A percentile compares a stretch with the other conserved stretches of the same genome.
phyloP scores from a whole-genome alignment of 2,797 vertebrate species.

The Peromyscus melanophrys region DNA sequence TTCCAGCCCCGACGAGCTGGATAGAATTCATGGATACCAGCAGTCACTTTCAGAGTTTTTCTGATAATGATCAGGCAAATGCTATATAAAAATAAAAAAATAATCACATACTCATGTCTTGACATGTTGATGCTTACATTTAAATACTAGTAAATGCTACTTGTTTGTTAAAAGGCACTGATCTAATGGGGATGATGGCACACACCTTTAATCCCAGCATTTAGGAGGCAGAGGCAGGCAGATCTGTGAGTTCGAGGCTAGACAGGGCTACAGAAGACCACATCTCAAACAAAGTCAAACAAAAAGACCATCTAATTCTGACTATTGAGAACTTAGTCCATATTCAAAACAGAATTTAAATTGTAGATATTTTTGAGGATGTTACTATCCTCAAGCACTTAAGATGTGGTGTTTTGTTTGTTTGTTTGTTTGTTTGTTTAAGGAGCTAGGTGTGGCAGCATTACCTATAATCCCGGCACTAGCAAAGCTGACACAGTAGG shows the following conservation, averaged over 20 bases:
- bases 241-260: background rate
- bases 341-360: background rate
- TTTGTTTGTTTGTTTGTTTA: background rate
- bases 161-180: background rate
- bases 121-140: background rate
- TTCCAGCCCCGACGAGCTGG: background rate
- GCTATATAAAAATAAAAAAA: background rate
- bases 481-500: background rate
- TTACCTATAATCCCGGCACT: background rate
- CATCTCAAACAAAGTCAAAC: background rate
- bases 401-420: background rate
- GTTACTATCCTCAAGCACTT: background rate
- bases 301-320: background rate
- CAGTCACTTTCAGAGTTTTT: background rate
- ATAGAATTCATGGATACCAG: background rate
- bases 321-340: background rate
- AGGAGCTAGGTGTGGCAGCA: background rate
- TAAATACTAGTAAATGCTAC: background rate
- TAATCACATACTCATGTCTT: background rate
- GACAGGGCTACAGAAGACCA: background rate
- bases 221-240: background rate
- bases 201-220: background rate
- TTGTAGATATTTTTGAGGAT: background rate
- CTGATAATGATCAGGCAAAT: background rate
- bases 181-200: background rate